Evolutionary conservation across 2,113 vertebrate genomes (phyloP).

Genomic region (Psilopogon haemacephalus): DNA sequence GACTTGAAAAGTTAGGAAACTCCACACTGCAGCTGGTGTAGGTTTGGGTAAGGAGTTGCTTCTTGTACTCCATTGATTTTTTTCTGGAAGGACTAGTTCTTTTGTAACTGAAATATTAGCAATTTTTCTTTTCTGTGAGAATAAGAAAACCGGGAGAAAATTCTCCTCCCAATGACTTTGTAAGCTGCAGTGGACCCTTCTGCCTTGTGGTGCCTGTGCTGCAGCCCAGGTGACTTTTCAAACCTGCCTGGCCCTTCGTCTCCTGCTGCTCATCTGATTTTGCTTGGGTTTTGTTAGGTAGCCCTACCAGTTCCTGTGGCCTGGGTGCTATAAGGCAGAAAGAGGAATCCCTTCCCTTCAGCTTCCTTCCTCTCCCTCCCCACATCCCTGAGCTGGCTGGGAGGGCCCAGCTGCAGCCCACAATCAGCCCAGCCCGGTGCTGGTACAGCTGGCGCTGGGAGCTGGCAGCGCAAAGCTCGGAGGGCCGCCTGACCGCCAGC

Average conservation of each 20-base stretch:
- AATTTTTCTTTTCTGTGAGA: background rate
- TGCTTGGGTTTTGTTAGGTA: background rate
- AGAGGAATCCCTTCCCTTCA: background rate
- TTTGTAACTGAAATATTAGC: background rate
- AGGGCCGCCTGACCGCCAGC: background rate
- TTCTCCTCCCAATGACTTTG: background rate
- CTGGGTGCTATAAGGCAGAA: background rate
- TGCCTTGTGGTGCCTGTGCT: background rate
- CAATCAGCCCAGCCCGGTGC: background rate
- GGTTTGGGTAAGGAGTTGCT: background rate
- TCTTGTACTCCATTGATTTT: background rate
- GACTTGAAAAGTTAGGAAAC: background rate
- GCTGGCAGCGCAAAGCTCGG: background rate
- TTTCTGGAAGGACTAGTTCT: background rate
- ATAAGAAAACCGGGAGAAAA: background rate
- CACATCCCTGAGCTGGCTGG: accelerated
- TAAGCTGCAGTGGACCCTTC: background rate
- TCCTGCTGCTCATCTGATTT: background rate
- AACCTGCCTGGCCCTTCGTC: accelerated
- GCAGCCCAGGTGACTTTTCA: background rate
- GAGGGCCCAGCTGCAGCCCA: conserved; percentile 7
- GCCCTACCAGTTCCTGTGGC: background rate
- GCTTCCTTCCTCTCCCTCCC: background rate
- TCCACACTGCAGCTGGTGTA: background rate
- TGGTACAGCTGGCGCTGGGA: background rate